A percentile compares a stretch with the other conserved stretches of the same genome.
phyloP scores from a whole-genome alignment of 2,113 vertebrate genomes.

The Argyrosomus japonicus region DNA sequence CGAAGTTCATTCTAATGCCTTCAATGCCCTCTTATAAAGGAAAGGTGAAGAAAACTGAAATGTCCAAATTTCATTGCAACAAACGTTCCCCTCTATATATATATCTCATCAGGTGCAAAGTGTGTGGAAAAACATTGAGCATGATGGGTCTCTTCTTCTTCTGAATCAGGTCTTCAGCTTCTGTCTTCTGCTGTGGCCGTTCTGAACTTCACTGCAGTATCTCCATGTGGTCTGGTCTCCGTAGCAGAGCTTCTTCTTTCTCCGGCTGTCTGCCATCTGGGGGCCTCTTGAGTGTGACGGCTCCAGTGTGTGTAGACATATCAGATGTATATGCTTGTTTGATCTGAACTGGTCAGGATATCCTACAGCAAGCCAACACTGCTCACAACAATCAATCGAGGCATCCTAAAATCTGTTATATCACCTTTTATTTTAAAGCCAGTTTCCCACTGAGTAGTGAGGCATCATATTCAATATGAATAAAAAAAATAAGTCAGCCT shows the following conservation, averaged over 20 bases:
- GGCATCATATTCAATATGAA: constrained; percentile 71
- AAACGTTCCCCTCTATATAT: constrained; percentile 3
- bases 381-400: constrained; percentile 80
- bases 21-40: constrained; percentile 9
- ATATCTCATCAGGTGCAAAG: constrained; percentile 47
- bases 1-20: not conserved
- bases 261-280: constrained; percentile 23
- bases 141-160: constrained; percentile 1
- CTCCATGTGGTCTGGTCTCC: constrained; percentile 49
- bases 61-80: constrained; percentile 48
- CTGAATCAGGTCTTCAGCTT: constrained; percentile 44
- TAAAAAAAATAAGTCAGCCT: constrained; percentile 39
- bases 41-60: constrained; percentile 1
- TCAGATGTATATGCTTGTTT: constrained; percentile 37
- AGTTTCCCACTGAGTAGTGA: constrained; percentile 65
- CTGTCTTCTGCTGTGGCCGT: constrained; percentile 33
- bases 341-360: constrained; percentile 48
- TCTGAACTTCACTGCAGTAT: constrained; percentile 32
- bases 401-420: constrained; percentile 80
- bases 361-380: constrained; percentile 75
- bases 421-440: constrained; percentile 82
- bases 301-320: constrained; percentile 35
- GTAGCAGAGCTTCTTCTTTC: not conserved
- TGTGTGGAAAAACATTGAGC: constrained; percentile 28
- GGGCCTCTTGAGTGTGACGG: constrained; percentile 7